These are phyloP conservation scores for Pseudoips prasinana DNA, from an alignment of 2,888 invertebrate genomes.

Conservation along the genomic window DNA sequence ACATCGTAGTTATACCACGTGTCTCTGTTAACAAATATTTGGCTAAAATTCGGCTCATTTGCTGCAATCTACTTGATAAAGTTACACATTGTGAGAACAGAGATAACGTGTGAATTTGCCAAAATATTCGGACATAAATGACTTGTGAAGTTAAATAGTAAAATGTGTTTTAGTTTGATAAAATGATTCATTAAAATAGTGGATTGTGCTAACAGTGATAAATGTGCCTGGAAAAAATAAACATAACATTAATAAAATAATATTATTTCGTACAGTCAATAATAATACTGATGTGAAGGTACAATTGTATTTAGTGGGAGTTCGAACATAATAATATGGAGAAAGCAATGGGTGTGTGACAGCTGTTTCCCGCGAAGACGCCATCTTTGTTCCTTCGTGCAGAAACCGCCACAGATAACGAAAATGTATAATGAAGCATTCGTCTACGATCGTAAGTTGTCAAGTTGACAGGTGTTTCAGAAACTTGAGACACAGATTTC, in stretches of 20 bases:
- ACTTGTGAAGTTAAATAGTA: no score
- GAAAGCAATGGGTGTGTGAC: conserved; percentile 30
- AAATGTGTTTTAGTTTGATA: no score
- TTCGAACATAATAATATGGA: no score
- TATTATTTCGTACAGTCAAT: no score
- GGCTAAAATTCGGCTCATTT: conserved; percentile 28
- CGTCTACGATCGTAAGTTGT: conserved; percentile 70
- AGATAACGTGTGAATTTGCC: conserved; percentile 6
- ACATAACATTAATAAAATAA: no score
- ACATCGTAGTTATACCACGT: conserved; percentile 2
- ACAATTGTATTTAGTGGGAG: no score
- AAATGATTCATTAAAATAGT: no score
- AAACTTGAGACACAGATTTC: no score
- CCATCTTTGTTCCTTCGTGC: conserved; percentile 46
- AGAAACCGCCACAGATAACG: conserved; percentile 42
- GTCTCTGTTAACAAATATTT: conserved; percentile 22
- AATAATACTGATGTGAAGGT: no score
- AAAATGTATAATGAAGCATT: conserved; percentile 79
- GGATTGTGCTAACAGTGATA: no score
- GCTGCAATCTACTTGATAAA: conserved; percentile 14
- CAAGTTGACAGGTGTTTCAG: conserved; percentile 1
- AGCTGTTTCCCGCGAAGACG: conserved; percentile 43
- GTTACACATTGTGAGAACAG: conserved; percentile 11
- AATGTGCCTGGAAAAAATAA: no score
- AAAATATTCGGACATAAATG: background rate